A percentile compares a stretch with the other conserved stretches of the same genome.
phyloP scores from a whole-genome alignment of 2,888 invertebrate genomes.

The Thymelicus acteon region DNA sequence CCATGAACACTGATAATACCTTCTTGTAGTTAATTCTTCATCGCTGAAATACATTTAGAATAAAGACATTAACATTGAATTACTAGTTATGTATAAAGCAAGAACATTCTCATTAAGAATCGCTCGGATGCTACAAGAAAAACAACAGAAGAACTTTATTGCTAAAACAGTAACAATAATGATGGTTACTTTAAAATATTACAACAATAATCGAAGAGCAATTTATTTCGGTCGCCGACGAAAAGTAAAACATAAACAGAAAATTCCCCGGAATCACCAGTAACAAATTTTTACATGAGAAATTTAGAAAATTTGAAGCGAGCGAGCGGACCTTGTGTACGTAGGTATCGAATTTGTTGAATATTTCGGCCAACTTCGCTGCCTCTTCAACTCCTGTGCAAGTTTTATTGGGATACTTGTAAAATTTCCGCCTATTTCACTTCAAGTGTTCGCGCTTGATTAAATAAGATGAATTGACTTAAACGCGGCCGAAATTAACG shows the following conservation, averaged over 20 bases:
- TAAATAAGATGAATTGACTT: slow-evolving; percentile 82
- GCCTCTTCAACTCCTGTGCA: slow-evolving; percentile 67
- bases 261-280: slow-evolving; percentile 16
- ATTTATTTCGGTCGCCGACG: background rate
- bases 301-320: slow-evolving; percentile 35
- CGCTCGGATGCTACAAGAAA: too few species aligned
- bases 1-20: too few species aligned
- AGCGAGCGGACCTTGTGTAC: slow-evolving; percentile 42
- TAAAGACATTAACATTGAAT: too few species aligned
- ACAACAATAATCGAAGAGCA: too few species aligned
- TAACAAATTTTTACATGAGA: slow-evolving; percentile 21
- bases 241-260: slow-evolving; percentile 1
- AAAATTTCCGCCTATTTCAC: slow-evolving; percentile 79
- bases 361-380: slow-evolving; percentile 70
- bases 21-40: too few species aligned
- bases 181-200: too few species aligned
- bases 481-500: slow-evolving; percentile 56
- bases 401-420: slow-evolving; percentile 84
- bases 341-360: slow-evolving; percentile 71
- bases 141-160: too few species aligned
- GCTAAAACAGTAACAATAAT: too few species aligned
- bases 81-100: too few species aligned
- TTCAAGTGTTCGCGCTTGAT: slow-evolving; percentile 78
- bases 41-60: too few species aligned
- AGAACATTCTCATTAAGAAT: too few species aligned